Conservation (phyloP, 1,140 invertebrate genomes). For the Bradynema listronoti region DNA sequence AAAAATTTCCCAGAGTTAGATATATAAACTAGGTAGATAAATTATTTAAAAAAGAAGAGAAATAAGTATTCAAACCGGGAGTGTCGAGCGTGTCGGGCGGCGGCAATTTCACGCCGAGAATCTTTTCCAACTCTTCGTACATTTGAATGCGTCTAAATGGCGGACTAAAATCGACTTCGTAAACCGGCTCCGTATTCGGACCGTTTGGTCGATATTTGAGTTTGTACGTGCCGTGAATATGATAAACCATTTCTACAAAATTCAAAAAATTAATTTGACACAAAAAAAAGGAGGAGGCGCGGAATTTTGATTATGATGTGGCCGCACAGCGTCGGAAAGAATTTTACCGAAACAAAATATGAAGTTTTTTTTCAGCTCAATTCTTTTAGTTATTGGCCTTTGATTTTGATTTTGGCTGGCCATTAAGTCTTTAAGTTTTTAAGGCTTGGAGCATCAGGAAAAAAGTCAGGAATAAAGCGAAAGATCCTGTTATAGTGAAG, state of each 20-base stretch:
- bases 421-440: too few species aligned
- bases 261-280: slow-evolving; percentile 10
- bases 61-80: slow-evolving; percentile 51
- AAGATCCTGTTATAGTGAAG: slow-evolving; percentile 19
- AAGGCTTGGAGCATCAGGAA: too few species aligned
- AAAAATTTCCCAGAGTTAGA: slow-evolving; percentile 12
- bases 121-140: slow-evolving; percentile 82
- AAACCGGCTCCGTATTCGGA: slow-evolving; percentile 68
- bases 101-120: slow-evolving; percentile 76
- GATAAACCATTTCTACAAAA: slow-evolving; percentile 67
- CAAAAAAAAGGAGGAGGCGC: too few species aligned
- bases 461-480: not conserved
- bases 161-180: slow-evolving; percentile 90
- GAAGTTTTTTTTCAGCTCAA: too few species aligned
- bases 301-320: too few species aligned
- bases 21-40: slow-evolving; percentile 6
- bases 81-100: slow-evolving; percentile 61
- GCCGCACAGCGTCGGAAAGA: too few species aligned
- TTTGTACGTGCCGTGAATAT: slow-evolving; percentile 67
- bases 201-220: slow-evolving; percentile 89
- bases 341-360: too few species aligned
- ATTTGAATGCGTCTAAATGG: slow-evolving; percentile 81
- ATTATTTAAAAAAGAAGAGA: slow-evolving; percentile 20
- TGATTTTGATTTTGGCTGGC: too few species aligned
- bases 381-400: too few species aligned